Base-by-base conservation (phyloP, 2,797 vertebrate species). In the Mus minutoides region DNA sequence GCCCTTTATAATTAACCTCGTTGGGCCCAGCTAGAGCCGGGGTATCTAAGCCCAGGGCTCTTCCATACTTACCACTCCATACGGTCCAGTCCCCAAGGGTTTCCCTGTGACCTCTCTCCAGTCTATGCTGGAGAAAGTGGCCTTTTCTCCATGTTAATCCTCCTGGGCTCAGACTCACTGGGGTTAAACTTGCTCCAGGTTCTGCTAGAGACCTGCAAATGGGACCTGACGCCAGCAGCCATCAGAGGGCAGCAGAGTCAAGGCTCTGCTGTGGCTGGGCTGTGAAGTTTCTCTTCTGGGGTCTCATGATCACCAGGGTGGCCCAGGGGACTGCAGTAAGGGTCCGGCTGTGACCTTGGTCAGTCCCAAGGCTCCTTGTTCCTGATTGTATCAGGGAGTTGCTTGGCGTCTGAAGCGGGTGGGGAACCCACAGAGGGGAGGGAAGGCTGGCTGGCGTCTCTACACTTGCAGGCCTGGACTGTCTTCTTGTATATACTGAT, bases 191-290 rank as follows among this genome's bases (percentile, higher is more conserved):
- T 46, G 40, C 9, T 22, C 4, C 0, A 12, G 31, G 3, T 64
- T 17, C 3, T 2, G 69, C n/a, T 29, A 16, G 62, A 54, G 16
- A 64, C 6, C 56, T 62, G 77, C 58, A 5, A 37, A n/a, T 31
- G 80, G 80, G 90, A 64, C n/a, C 19, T 0, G 40, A 43, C 22
- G 60, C 3, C 11, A 26, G 34, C 10, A 21, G 7, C 94, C 97
- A 82, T 82, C 71, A 91, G 97, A 80, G 96, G 96, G 76, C 94
- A 97, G 96, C 93, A 97, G 93, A 96, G 88, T 24, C 97, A 52
- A 97, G 95, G 88, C 46, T n/a, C 52, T 82, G 95, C 56, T 40
- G 6, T 13, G 34, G 52, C 9, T 1, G 12, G 34, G 11, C 21
- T 34, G 56, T 14, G 37, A 9, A 21, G 10, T 21, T 16, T 34